Percentiles rank a stretch among this genome's conserved stretches.
Conservation (phyloP, 2,888 invertebrate species). For the Orthosia gracilis region DNA sequence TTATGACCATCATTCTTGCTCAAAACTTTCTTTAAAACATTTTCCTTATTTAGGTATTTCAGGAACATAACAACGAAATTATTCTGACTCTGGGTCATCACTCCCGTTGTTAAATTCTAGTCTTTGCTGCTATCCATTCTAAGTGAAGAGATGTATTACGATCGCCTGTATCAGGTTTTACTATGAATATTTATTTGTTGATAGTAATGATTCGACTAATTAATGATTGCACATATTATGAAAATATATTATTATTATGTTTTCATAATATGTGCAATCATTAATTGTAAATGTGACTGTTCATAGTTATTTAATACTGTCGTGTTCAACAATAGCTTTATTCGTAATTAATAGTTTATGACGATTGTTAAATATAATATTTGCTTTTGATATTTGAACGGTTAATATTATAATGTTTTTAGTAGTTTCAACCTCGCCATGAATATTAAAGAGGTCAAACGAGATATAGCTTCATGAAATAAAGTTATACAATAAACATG, state of each 20-base stretch:
- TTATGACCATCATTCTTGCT: too few species aligned
- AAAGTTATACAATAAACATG: conserved; percentile 2
- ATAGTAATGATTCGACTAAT: not conserved
- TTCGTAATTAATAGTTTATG: conserved; percentile 40
- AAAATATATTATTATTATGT: conserved; percentile 5
- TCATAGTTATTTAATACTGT: conserved; percentile 24
- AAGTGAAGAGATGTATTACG: not conserved
- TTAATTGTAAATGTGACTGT: not conserved
- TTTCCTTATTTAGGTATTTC: too few species aligned
- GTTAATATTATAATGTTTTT: conserved; percentile 34
- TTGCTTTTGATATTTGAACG: conserved; percentile 41
- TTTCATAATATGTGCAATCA: not conserved
- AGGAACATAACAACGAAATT: too few species aligned
- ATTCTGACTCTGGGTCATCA: too few species aligned
- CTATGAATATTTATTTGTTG: not conserved
- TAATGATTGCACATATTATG: not conserved
- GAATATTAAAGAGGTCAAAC: conserved; percentile 39
- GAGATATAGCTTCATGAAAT: conserved; percentile 16
- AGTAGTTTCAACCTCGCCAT: conserved; percentile 33
- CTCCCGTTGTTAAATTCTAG: not conserved
- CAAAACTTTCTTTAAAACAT: too few species aligned
- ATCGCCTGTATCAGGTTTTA: not conserved
- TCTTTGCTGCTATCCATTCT: not conserved
- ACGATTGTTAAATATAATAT: conserved; percentile 31
- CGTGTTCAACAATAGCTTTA: conserved; percentile 22